Conservation (phyloP, 2,888 invertebrate species). For the Malthinus flaveolus region DNA sequence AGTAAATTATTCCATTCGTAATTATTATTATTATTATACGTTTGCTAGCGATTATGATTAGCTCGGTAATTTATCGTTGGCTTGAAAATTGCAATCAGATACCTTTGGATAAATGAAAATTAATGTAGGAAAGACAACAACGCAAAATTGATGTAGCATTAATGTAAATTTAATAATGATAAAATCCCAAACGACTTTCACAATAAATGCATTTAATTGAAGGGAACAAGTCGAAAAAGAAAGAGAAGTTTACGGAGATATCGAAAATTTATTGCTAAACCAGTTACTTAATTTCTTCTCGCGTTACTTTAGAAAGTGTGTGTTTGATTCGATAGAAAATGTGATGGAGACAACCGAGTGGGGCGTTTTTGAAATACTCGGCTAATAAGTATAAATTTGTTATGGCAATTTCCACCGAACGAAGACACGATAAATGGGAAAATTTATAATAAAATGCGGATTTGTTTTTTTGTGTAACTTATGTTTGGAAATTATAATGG, state of each 20-base stretch:
- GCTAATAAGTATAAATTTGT: constrained; percentile 3
- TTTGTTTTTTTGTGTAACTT: constrained; percentile 5
- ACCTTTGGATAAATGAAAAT: constrained; percentile 5
- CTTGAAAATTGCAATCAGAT: neutral
- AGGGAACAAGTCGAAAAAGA: neutral
- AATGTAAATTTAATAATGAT: constrained; percentile 5
- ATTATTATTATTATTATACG: neutral
- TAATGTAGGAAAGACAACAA: constrained; percentile 8
- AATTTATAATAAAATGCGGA: neutral
- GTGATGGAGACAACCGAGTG: constrained; percentile 3
- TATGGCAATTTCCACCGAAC: neutral
- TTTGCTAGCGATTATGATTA: too few relatives aligned
- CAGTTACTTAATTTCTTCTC: constrained; percentile 11
- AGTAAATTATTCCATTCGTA: neutral
- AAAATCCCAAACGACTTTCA: constrained; percentile 13
- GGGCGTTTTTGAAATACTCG: constrained; percentile 3
- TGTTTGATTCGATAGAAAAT: constrained; percentile 13
- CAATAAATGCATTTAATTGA: constrained; percentile 12
- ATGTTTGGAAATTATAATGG: constrained; percentile 22
- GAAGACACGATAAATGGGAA: neutral
- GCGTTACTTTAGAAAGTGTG: constrained; percentile 14
- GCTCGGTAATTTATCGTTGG: neutral
- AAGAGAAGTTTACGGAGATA: neutral
- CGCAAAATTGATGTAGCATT: constrained; percentile 7
- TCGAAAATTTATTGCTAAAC: constrained; percentile 12